Conservation (phyloP, 2,797 vertebrate genomes). For the Rhyacichthys aspro region DNA sequence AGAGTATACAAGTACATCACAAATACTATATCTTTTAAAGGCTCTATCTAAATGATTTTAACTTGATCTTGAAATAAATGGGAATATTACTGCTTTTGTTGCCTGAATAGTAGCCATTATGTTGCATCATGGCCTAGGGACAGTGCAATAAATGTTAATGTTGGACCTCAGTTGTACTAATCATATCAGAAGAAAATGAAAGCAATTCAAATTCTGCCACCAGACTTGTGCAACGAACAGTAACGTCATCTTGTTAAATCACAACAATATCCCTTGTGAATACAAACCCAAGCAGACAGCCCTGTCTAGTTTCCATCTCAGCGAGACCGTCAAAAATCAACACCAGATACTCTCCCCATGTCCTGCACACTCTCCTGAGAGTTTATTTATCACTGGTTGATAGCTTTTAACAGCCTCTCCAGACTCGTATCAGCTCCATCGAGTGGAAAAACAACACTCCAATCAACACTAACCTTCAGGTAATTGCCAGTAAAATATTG, state of each 20-base stretch:
- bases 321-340: conserved; percentile 5
- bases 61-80: neutral
- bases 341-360: neutral
- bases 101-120: neutral
- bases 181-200: neutral
- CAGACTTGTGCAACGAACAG: neutral
- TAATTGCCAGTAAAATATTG: conserved; percentile 28
- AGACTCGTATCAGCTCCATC: neutral
- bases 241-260: neutral
- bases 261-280: conserved; percentile 1
- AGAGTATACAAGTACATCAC: too few species aligned
- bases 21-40: too few species aligned
- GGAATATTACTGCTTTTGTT: too few species aligned
- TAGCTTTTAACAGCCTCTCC: neutral
- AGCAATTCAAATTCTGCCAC: too few species aligned
- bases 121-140: neutral
- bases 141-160: neutral
- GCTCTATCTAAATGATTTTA: too few species aligned
- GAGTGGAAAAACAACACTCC: conserved; percentile 14
- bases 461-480: conserved; percentile 24
- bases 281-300: neutral
- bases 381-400: conserved; percentile 8
- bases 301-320: neutral
- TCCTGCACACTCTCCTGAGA: too few species aligned
- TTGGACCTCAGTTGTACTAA: neutral